Conservation (phyloP, 2,797 vertebrate species). For the Perodicticus potto region DNA sequence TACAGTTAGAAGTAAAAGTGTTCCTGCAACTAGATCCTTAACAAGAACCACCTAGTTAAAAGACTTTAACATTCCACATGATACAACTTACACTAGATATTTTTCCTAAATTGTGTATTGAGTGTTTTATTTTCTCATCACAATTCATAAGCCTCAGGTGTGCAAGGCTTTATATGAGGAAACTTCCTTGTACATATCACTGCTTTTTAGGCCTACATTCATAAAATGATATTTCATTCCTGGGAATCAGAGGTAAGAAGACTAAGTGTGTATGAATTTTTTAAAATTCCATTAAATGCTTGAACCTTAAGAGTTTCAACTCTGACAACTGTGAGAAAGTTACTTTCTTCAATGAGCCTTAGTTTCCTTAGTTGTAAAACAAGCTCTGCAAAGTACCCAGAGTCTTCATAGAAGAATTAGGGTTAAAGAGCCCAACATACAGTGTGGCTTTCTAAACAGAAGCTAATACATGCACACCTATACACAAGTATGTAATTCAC, state of each 20-base stretch:
- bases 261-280: background rate
- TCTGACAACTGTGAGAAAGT: background rate
- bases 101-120: slow-evolving; percentile 48
- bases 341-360: background rate
- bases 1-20: slow-evolving; percentile 27
- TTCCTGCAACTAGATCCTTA: slow-evolving; percentile 46
- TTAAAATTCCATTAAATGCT: background rate
- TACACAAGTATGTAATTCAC: background rate
- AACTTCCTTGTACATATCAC: background rate
- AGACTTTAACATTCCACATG: background rate
- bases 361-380: background rate
- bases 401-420: background rate
- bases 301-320: slow-evolving; percentile 27
- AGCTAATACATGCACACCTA: background rate
- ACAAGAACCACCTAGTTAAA: slow-evolving; percentile 2
- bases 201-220: background rate
- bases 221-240: slow-evolving; percentile 7
- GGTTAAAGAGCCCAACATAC: background rate
- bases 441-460: background rate
- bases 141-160: slow-evolving; percentile 40
- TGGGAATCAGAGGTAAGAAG: slow-evolving; percentile 37
- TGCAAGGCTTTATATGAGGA: slow-evolving; percentile 61
- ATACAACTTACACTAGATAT: background rate
- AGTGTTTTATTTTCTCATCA: slow-evolving; percentile 63
- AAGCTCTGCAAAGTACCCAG: background rate